Base-by-base conservation (phyloP, 2,113 vertebrate genomes). In the Mellivora capensis region DNA sequence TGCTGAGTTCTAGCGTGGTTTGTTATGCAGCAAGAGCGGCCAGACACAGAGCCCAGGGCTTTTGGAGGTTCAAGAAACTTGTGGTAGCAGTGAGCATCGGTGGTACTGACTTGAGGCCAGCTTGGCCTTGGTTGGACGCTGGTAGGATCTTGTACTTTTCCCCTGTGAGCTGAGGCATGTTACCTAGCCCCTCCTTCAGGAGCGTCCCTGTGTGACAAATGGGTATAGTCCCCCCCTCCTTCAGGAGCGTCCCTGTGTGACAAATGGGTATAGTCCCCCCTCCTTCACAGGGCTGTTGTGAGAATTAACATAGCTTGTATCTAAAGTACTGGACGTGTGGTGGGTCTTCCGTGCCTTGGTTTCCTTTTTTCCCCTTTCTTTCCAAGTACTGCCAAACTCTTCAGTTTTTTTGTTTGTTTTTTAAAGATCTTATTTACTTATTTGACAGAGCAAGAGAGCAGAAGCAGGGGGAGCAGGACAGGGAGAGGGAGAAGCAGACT, bases 51-150 rank as follows among this genome's bases (percentile, higher is more conserved):
- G 44, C 27, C 12, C 15, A 1, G 62, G 29, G 11, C 37, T 25
- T n/a, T 44, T 5, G 20, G 57, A 64, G 44, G 6, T 25, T 93
- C 20, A 18, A n/a, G 69, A 31, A 64, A 76, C 42, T 27, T 14
- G 17, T 5, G 47, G 10, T 44, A n/a, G 37, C 29, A 13, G 42
- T 2, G 14, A 79, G 72, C 15, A 0, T 79, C 0, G 0, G 47
- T 44, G 83, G 29, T 23, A 52, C 20, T 21, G 83, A 20, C 10
- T 7, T 81, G 34, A 37, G 25, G 12, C 12, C 37, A 59, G 15
- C 20, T 15, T 8, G 10, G 29, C 42, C 20, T 44, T 4, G 42
- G 8, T 69, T 39, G 18, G 42, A 62, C 12, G 17, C 29, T 49
- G 31, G 52, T 10, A 37, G 93, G 39, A n/a, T 49, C 76, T 39